phyloP scores from a whole-genome alignment of 1,140 invertebrate genomes.

The Olivierus martensii region DNA sequence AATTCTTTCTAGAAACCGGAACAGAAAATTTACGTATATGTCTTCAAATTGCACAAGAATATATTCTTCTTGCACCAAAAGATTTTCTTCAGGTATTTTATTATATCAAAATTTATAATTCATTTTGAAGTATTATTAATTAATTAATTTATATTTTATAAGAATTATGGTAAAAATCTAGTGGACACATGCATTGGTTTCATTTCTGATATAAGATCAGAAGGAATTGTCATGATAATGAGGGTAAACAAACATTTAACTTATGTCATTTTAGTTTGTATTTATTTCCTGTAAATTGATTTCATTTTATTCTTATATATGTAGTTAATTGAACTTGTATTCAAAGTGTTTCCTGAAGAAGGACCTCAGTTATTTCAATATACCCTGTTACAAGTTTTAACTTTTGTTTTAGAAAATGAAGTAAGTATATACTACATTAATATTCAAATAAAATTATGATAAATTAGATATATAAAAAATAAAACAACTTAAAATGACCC shows the following conservation, averaged over 20 bases:
- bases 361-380: conserved; percentile 29
- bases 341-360: conserved; percentile 35
- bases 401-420: conserved; percentile 42
- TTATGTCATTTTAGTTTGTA: neutral
- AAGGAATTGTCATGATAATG: conserved; percentile 58
- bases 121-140: too few relatives aligned
- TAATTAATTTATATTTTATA: conserved; percentile 14
- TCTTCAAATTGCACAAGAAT: conserved; percentile 64
- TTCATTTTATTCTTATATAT: too few relatives aligned
- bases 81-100: conserved; percentile 51
- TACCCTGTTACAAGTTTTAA: conserved; percentile 26
- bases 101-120: neutral
- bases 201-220: conserved; percentile 58
- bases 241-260: conserved; percentile 33
- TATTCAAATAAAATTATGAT: too few relatives aligned
- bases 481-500: too few relatives aligned
- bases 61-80: conserved; percentile 63
- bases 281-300: too few relatives aligned
- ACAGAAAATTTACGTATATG: conserved; percentile 62
- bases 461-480: too few relatives aligned
- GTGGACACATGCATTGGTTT: conserved; percentile 50
- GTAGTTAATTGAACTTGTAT: conserved; percentile 28
- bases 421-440: conserved; percentile 49
- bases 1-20: conserved; percentile 49
- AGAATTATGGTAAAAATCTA: conserved; percentile 45